Percentiles rank a stretch among this genome's conserved stretches.
Conservation (phyloP, 2,888 invertebrate genomes). For the Thyatira batis region DNA sequence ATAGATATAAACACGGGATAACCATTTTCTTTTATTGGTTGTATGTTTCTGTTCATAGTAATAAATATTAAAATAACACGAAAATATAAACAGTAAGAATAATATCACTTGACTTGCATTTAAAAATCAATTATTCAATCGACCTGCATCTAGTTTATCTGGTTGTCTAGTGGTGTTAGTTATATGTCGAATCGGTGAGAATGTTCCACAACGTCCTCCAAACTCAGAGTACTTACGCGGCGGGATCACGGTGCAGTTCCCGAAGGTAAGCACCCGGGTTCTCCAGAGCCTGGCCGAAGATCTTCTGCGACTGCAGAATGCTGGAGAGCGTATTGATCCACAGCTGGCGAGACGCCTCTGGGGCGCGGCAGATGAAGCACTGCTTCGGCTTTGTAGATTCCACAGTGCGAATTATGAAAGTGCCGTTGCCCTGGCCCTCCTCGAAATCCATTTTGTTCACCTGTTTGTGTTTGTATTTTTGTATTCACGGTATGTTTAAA, state of each 20-base stretch:
- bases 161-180: too few species aligned
- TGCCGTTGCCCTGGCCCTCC: slow-evolving; percentile 73
- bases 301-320: slow-evolving; percentile 95
- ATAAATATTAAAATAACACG: too few species aligned
- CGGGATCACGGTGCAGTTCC: slow-evolving; percentile 59
- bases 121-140: background rate
- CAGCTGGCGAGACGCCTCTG: slow-evolving; percentile 88
- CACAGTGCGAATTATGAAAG: slow-evolving; percentile 84
- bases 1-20: background rate
- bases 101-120: background rate
- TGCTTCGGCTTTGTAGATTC: slow-evolving; percentile 89
- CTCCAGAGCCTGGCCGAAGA: slow-evolving; percentile 96
- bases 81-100: too few species aligned
- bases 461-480: slow-evolving; percentile 72
- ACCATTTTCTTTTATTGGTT: background rate
- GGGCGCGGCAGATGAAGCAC: slow-evolving; percentile 90
- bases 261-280: slow-evolving; percentile 88
- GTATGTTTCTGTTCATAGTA: too few species aligned
- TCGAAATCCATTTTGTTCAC: slow-evolving; percentile 96
- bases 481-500: too few species aligned
- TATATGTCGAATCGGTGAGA: background rate
- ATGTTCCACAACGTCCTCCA: background rate
- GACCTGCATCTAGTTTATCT: too few species aligned
- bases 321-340: slow-evolving; percentile 93
- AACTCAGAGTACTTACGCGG: slow-evolving; percentile 58